phyloP scores from a whole-genome alignment of 2,888 invertebrate species.

The Metallyticus violacea region DNA sequence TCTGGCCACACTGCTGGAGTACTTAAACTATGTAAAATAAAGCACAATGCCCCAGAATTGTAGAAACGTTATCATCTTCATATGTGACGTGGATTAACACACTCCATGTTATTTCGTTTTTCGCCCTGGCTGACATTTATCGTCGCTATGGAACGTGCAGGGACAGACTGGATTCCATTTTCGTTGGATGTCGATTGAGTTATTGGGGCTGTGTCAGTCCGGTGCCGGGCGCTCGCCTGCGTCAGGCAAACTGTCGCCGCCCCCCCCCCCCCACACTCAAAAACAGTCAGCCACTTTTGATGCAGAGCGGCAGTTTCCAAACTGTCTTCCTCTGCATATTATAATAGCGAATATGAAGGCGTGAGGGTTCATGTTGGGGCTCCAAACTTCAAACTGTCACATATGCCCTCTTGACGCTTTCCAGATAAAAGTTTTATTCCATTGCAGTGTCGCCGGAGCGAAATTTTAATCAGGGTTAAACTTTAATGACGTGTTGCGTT shows the following conservation, averaged over 20 bases:
- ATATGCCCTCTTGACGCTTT: background rate
- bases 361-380: background rate
- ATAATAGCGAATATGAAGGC: background rate
- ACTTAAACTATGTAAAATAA: too few relatives aligned
- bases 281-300: background rate
- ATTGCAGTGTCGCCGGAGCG: background rate
- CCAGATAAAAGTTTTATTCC: background rate
- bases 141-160: too few relatives aligned
- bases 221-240: too few relatives aligned
- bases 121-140: too few relatives aligned
- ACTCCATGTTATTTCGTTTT: too few relatives aligned
- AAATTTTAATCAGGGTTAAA: background rate
- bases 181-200: background rate
- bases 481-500: background rate
- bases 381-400: background rate
- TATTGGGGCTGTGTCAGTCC: background rate
- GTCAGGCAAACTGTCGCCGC: background rate
- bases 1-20: too few relatives aligned
- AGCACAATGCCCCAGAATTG: too few relatives aligned
- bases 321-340: background rate
- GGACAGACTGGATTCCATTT: too few relatives aligned
- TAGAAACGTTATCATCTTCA: too few relatives aligned
- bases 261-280: too few relatives aligned
- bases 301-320: background rate
- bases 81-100: too few relatives aligned